Conservation (phyloP, 2,888 invertebrate species). For the Thumatha senex region DNA sequence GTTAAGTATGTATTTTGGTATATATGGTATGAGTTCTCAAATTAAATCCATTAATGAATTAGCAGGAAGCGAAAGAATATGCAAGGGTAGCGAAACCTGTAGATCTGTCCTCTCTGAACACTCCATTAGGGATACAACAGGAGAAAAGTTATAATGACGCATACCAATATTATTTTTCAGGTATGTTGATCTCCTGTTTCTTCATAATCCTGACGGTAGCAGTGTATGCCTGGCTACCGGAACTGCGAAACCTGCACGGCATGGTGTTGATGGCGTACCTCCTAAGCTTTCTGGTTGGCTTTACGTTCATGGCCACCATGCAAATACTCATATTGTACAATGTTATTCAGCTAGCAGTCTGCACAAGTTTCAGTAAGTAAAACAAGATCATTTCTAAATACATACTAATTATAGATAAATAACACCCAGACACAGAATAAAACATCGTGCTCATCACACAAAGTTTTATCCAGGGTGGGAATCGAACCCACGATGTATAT, state of each 20-base stretch:
- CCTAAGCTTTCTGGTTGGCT: constrained; percentile 85
- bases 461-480: too few relatives aligned
- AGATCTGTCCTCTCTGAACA: too few relatives aligned
- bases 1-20: too few relatives aligned
- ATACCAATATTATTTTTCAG: constrained; percentile 56
- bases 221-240: constrained; percentile 88
- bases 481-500: neutral
- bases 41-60: too few relatives aligned
- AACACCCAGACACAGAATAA: too few relatives aligned
- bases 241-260: constrained; percentile 88
- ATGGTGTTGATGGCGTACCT: constrained; percentile 89
- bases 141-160: too few relatives aligned
- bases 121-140: too few relatives aligned
- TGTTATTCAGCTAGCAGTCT: constrained; percentile 33
- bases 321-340: constrained; percentile 59
- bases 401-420: too few relatives aligned
- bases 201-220: constrained; percentile 88
- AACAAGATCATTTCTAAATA: neutral
- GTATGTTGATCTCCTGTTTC: constrained; percentile 89
- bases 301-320: constrained; percentile 82
- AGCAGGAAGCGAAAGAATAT: too few relatives aligned
- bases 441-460: too few relatives aligned
- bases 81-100: too few relatives aligned
- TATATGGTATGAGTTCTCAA: too few relatives aligned
- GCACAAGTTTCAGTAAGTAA: constrained; percentile 56